Percentiles rank a stretch among this genome's conserved stretches.
These are phyloP conservation scores for Autographa pulchrina DNA, from an alignment of 2,888 invertebrate genomes.

Conservation along the genomic window DNA sequence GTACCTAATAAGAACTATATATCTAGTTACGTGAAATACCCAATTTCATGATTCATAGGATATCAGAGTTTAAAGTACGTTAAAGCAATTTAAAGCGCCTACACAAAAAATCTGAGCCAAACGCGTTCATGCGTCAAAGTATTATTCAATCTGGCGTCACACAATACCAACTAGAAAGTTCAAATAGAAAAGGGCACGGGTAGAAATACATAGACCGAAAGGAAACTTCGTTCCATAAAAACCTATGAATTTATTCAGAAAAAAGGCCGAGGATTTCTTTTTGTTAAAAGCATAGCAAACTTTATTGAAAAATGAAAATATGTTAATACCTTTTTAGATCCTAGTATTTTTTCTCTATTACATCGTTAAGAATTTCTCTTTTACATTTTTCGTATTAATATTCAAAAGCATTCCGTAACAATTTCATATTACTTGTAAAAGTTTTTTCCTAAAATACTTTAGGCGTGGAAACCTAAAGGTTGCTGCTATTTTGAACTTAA, in stretches of 20 bases:
- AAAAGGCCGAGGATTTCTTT: slow-evolving; percentile 27
- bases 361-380: not conserved
- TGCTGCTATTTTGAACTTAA: not conserved
- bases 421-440: slow-evolving; percentile 5
- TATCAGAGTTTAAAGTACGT: not conserved
- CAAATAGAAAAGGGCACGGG: slow-evolving; percentile 17
- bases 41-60: too few species aligned
- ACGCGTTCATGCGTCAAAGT: slow-evolving; percentile 20
- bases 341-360: slow-evolving; percentile 20
- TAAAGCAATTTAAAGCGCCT: slow-evolving; percentile 34
- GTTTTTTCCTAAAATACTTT: not conserved
- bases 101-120: slow-evolving; percentile 28
- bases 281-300: slow-evolving; percentile 15
- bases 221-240: slow-evolving; percentile 25
- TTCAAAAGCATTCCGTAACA: not conserved
- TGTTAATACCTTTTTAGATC: slow-evolving; percentile 28
- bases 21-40: too few species aligned
- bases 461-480: not conserved
- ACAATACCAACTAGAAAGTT: slow-evolving; percentile 17
- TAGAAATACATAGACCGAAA: slow-evolving; percentile 20
- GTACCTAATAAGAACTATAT: too few species aligned
- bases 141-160: slow-evolving; percentile 14
- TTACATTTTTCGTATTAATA: slow-evolving; percentile 2
- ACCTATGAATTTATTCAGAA: slow-evolving; percentile 41
- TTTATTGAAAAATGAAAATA: slow-evolving; percentile 33